Evolutionary conservation across 2,797 vertebrate species (phyloP), one percentile per base, ranked within the genome.

Genomic region (Alauda arvensis): DNA sequence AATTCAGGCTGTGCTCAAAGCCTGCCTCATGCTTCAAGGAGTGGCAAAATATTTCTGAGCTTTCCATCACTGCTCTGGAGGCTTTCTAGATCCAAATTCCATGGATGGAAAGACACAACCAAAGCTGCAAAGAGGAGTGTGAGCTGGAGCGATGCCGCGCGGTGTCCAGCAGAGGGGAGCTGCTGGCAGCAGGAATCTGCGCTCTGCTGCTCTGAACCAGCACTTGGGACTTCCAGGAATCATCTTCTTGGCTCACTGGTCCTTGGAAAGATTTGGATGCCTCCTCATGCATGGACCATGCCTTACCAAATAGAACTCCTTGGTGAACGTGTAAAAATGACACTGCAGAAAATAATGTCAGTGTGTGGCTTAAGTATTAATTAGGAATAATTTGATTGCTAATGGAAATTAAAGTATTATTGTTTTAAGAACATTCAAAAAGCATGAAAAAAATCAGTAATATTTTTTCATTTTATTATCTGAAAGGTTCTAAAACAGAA

Each of bases 91-190:
- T 26, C n/a, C 28, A 34, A 29, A 55, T 59, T 65, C 9, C 8
- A 1, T 8, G 33, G 26, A 55, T 59, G 28, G 53, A 25, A 67
- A 81, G 51, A 20, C 28, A 23, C 49, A 68, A 20, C 13, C 18
- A 67, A 75, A 49, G 12, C 29, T 42, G 57, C 0, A 0, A 21
- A 18, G 12, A 3, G 4, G 17, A 46, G 29, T 14, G 11, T 26
- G 40, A 53, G 5, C 1, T n/a, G 33, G 31, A 76, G 18, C 29
- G 42, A n/a, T 49, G 57, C 24, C 31, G 24, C 0, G 0, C 34
- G 23, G 2, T 52, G n/a, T 77, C 24, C 23, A 40, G 72, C 31
- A 61, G 34, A 40, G 70, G 42, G 45, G 60, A 83, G 37, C 19
- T 26, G 1, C 61, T 65, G 33, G 31, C 29, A 26, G 52, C 42